Evolutionary conservation across 30 jellyfish, hydroid and myxozoan genomes (phyloP).

Genomic region (Aurelia sp.): DNA sequence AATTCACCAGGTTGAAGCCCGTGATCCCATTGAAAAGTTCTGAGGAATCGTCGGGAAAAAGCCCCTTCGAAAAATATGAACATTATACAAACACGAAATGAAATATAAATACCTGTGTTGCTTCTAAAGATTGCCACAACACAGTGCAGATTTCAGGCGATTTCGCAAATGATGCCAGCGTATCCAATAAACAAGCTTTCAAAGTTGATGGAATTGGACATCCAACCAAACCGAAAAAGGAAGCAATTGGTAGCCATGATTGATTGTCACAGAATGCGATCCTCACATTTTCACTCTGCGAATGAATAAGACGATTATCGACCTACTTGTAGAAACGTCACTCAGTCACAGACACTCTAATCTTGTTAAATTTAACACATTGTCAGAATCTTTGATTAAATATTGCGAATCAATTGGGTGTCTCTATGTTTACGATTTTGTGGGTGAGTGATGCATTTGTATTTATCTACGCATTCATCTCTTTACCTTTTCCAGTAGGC

Average conservation of each 20-base stretch:
- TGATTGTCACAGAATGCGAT: constrained; percentile 93
- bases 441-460: no score
- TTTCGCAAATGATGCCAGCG: constrained; percentile 86
- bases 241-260: constrained; percentile 94
- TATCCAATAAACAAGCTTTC: constrained; percentile 80
- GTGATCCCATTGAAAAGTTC: no score
- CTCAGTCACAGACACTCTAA: no score
- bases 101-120: constrained; percentile 78
- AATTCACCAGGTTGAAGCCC: no score
- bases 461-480: no score
- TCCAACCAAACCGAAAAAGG: constrained; percentile 90
- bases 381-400: no score
- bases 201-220: constrained; percentile 87
- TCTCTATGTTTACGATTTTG: no score
- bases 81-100: no score
- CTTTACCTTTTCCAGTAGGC: no score
- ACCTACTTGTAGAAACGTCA: no score
- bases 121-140: constrained; percentile 95
- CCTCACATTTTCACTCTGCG: constrained; percentile 84
- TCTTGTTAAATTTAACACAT: no score
- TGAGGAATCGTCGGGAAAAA: not conserved
- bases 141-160: constrained; percentile 91
- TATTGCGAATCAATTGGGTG: no score
- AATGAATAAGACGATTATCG: not conserved
- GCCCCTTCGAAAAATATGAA: not conserved